Evolutionary conservation across 1,140 invertebrate genomes (phyloP), one percentile per base, ranked within the genome.

Genomic region (Frieseomelitta varia): DNA sequence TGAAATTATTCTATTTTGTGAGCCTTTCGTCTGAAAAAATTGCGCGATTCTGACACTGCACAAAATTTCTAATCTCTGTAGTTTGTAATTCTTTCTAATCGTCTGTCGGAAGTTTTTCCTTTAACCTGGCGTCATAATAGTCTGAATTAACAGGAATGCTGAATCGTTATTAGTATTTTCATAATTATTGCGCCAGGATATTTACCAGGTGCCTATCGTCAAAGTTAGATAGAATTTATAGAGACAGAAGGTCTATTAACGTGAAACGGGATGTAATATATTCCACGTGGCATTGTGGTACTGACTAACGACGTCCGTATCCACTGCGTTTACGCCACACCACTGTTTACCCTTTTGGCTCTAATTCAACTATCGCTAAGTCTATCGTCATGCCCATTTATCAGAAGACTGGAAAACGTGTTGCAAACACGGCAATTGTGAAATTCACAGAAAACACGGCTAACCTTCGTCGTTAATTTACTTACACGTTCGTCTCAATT

Each of bases 271-370:
- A 27, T 24, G 77, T 63, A 27, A 82, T 82, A 85, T 72, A 71
- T 85, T 81, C 80, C 21, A 10, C 72, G 61, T 30, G 27, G 21
- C 21, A 56, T 4, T 39, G 34, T 19, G 51, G 14, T 24, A 1
- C 55, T 63, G 39, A 72, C 51, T 30, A 76, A 81, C 24, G 71
- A 72, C 17, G 17, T 30, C 84, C 34, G 17, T 27, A 55, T 65
- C 53, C 14, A 14, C 4, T 34, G 12, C 12, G 11, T 61, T 39
- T 4, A 30, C 51, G 17, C 34, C 34, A 24, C 15, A 34, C 27
- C 58, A n/a, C 58, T 85, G 82, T 90, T 90, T 90, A 87, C 79
- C 69, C 47, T 89, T 81, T 27, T 80, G 69, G 14, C 51, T 47
- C 30, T 72, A 87, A 89, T 89, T 90, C 2, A 77, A 63, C 76